Evolutionary conservation across 2,888 invertebrate species (phyloP).

Genomic region (Girardia tigrina): DNA sequence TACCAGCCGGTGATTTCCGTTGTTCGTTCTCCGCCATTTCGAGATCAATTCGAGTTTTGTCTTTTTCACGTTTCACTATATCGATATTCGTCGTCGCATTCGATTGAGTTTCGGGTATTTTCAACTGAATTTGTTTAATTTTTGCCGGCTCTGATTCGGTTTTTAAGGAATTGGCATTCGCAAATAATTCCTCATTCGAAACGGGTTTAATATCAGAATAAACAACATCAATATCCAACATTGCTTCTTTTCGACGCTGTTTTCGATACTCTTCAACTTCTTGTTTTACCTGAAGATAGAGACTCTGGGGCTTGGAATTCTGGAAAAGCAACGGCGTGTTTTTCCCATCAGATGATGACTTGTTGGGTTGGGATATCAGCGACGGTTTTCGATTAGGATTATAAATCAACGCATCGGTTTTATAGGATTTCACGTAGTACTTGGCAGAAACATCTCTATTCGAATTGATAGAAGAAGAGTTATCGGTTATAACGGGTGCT

Average conservation of each 20-base stretch:
- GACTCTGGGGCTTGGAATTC: not conserved
- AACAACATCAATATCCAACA: not conserved
- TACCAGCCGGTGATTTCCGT: too few relatives aligned
- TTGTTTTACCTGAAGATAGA: slow-evolving; percentile 11
- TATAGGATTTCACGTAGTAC: not conserved
- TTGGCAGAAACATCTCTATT: not conserved
- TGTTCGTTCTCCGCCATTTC: too few relatives aligned
- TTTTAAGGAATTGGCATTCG: not conserved
- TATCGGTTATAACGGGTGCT: not conserved
- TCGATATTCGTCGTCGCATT: too few relatives aligned
- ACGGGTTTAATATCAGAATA: not conserved
- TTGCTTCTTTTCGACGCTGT: not conserved
- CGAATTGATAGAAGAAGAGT: not conserved
- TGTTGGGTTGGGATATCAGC: not conserved
- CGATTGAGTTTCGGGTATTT: too few relatives aligned
- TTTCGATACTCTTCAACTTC: slow-evolving; percentile 5
- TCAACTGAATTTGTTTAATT: too few relatives aligned
- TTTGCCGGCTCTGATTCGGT: not conserved
- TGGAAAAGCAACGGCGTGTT: not conserved
- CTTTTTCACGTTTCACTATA: too few relatives aligned
- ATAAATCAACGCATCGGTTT: not conserved
- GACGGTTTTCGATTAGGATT: not conserved
- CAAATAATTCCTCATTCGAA: not conserved
- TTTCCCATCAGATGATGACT: not conserved
- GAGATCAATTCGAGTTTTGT: too few relatives aligned